A percentile compares a stretch with the other conserved stretches of the same genome.
phyloP scores from a whole-genome alignment of 2,888 invertebrate species.

The Diploptera punctata region DNA sequence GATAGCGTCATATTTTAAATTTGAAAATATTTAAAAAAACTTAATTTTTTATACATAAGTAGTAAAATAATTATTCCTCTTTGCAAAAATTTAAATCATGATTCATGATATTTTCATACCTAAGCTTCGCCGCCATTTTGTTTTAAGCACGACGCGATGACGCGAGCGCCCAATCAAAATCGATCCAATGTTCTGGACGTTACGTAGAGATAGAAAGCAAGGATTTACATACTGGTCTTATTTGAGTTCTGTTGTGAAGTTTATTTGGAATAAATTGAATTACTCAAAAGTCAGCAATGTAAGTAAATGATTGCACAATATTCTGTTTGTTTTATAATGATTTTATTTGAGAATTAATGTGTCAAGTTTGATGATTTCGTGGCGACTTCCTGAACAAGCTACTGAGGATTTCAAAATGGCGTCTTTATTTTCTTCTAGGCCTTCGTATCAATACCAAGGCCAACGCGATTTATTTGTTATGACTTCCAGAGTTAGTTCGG shows the following conservation, averaged over 20 bases:
- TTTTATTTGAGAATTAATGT: not conserved
- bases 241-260: not conserved
- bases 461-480: not conserved
- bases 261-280: slow-evolving; percentile 10
- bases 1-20: too few species aligned
- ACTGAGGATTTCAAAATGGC: slow-evolving; percentile 10
- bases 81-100: too few species aligned
- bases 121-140: too few species aligned
- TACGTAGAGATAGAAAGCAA: not conserved
- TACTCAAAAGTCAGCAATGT: not conserved
- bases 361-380: not conserved
- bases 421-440: slow-evolving; percentile 12
- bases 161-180: slow-evolving; percentile 16
- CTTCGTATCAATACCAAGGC: slow-evolving; percentile 20
- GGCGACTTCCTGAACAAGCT: slow-evolving; percentile 3
- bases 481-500: not conserved
- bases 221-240: not conserved
- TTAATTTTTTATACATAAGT: too few species aligned
- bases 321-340: not conserved
- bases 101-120: too few species aligned
- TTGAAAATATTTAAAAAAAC: too few species aligned
- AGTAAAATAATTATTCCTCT: too few species aligned
- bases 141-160: not conserved
- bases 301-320: not conserved
- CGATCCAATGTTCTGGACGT: slow-evolving; percentile 32